Evolutionary conservation across 2,888 invertebrate species (phyloP).

Genomic region (Falcaria lacertinaria): DNA sequence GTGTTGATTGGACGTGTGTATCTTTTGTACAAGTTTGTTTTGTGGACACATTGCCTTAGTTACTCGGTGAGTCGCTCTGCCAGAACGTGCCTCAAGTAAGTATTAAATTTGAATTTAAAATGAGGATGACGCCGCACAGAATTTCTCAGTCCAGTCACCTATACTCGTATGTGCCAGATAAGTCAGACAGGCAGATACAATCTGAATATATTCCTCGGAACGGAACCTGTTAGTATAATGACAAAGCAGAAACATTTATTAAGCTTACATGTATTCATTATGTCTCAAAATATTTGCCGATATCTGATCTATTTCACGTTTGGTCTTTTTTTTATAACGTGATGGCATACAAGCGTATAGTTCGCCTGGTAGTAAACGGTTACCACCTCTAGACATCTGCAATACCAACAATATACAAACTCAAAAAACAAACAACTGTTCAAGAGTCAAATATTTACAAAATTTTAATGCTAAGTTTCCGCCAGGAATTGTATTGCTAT

Average conservation of each 20-base stretch:
- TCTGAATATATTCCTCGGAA: background rate
- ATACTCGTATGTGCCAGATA: background rate
- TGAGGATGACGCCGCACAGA: background rate
- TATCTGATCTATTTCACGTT: too few relatives aligned
- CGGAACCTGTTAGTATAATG: background rate
- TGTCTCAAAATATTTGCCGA: too few relatives aligned
- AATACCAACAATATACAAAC: too few relatives aligned
- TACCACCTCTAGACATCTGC: too few relatives aligned
- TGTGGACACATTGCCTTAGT: background rate
- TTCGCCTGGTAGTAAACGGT: too few relatives aligned
- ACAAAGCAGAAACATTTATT: background rate
- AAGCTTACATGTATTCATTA: background rate
- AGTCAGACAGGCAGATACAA: background rate
- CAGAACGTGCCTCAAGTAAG: constrained; percentile 1
- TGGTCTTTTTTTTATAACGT: too few relatives aligned
- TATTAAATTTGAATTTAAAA: constrained; percentile 5
- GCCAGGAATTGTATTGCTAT: background rate
- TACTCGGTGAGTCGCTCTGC: background rate
- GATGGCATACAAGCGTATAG: too few relatives aligned
- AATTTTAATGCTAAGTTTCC: background rate
- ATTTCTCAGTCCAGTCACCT: background rate
- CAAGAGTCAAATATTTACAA: too few relatives aligned
- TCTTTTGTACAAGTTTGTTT: background rate
- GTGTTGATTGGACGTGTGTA: too few relatives aligned
- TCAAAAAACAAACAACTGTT: too few relatives aligned